Conservation (phyloP, 2,113 vertebrate genomes). For the Pluvialis apricaria region DNA sequence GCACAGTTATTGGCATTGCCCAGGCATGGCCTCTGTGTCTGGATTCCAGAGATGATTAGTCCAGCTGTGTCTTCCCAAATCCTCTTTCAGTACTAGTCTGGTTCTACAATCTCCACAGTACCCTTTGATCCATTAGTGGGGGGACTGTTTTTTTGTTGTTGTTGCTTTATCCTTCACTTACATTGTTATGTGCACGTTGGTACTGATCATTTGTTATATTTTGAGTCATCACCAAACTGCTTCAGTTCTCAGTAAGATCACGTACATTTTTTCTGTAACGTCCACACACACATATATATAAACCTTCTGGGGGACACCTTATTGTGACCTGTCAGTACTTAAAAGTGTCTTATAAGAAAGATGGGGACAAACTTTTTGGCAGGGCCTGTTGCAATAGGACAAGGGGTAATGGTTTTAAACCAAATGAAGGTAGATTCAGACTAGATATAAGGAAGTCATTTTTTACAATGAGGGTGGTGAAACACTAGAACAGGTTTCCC, state of each 20-base stretch:
- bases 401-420: neutral
- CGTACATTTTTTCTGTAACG: neutral
- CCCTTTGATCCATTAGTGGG: rapidly evolving
- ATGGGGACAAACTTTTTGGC: neutral
- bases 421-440: neutral
- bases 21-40: neutral
- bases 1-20: neutral
- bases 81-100: neutral
- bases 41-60: neutral
- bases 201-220: neutral
- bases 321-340: neutral
- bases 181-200: neutral
- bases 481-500: neutral
- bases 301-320: neutral
- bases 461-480: neutral
- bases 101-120: neutral
- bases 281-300: neutral
- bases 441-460: neutral
- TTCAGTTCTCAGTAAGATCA: neutral
- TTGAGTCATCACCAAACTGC: rapidly evolving
- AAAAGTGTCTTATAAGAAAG: neutral
- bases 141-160: neutral
- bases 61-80: neutral
- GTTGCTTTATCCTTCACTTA: neutral
- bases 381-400: neutral